Conservation (phyloP, 1,140 invertebrate genomes). For the Pseudachorutes palmiensis region DNA sequence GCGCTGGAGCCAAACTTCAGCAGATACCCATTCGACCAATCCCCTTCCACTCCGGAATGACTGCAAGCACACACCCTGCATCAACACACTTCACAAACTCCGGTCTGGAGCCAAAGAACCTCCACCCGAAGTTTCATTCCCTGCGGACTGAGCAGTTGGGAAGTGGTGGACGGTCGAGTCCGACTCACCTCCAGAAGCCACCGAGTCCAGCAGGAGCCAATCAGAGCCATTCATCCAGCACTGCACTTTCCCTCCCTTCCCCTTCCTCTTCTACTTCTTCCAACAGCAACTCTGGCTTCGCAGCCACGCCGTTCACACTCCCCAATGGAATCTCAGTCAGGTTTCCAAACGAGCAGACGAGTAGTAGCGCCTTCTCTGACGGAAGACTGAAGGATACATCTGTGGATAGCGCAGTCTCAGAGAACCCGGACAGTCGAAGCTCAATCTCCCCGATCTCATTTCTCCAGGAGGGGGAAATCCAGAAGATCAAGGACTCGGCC, state of each 20-base stretch:
- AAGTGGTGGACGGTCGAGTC: constrained; percentile 7
- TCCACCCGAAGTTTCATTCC: constrained; percentile 15
- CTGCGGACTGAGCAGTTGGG: neutral
- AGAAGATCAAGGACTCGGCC: constrained; percentile 70
- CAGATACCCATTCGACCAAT: constrained; percentile 40
- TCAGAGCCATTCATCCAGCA: neutral
- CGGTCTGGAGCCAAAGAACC: neutral
- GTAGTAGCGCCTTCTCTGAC: too few species aligned
- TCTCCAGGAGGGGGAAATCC: constrained; percentile 72
- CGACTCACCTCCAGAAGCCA: constrained; percentile 19
- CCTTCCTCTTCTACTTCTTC: constrained; percentile 2
- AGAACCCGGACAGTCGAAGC: constrained; percentile 39
- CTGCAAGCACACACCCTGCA: constrained; percentile 20
- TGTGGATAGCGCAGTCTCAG: constrained; percentile 21
- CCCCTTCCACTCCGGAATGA: constrained; percentile 34
- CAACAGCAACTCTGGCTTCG: neutral
- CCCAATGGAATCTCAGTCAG: constrained; percentile 8
- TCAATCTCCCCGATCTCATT: constrained; percentile 62
- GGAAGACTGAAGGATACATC: too few species aligned
- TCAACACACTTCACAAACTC: neutral
- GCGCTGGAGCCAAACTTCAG: neutral
- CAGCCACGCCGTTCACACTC: neutral
- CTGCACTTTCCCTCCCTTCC: neutral
- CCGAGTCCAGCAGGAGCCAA: neutral
- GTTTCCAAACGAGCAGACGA: constrained; percentile 10